A percentile compares a stretch with the other conserved stretches of the same genome.
Evolutionary conservation across 2,888 invertebrate species (phyloP).

Genomic region (Nowickia ferox): DNA sequence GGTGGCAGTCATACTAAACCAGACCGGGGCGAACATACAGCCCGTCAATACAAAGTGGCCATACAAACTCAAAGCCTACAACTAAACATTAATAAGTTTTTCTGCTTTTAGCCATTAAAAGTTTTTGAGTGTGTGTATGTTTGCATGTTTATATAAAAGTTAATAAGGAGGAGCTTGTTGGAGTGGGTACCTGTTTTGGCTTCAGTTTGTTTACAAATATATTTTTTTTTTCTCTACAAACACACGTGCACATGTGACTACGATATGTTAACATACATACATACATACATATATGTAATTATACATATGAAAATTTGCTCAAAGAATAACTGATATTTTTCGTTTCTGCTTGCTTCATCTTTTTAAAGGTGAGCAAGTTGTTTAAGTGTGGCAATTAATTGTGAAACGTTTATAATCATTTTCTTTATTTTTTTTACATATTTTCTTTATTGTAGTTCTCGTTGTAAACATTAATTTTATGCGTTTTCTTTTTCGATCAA

Average conservation of each 20-base stretch:
- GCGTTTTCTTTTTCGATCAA: slow-evolving; percentile 55
- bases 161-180: slow-evolving; percentile 69
- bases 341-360: slow-evolving; percentile 34
- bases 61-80: slow-evolving; percentile 30
- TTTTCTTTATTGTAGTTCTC: slow-evolving; percentile 33
- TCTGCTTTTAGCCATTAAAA: slow-evolving; percentile 57
- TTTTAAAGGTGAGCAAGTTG: slow-evolving; percentile 67
- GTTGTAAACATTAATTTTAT: slow-evolving; percentile 24
- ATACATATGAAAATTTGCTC: background rate
- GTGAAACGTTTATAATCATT: slow-evolving; percentile 64
- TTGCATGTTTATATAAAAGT: slow-evolving; percentile 3
- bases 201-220: slow-evolving; percentile 53
- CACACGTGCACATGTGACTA: background rate
- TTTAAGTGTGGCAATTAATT: slow-evolving; percentile 71
- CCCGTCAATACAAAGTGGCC: slow-evolving; percentile 58
- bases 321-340: slow-evolving; percentile 33
- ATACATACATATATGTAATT: background rate
- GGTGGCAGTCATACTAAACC: slow-evolving; percentile 46
- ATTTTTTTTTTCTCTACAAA: slow-evolving; percentile 26
- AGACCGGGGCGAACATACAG: slow-evolving; percentile 38
- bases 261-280: background rate
- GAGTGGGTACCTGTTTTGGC: slow-evolving; percentile 64
- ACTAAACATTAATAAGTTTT: background rate
- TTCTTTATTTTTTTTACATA: slow-evolving; percentile 32
- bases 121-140: slow-evolving; percentile 16